Evolutionary conservation across 2,888 invertebrate species (phyloP).

Genomic region (Sesia apiformis): DNA sequence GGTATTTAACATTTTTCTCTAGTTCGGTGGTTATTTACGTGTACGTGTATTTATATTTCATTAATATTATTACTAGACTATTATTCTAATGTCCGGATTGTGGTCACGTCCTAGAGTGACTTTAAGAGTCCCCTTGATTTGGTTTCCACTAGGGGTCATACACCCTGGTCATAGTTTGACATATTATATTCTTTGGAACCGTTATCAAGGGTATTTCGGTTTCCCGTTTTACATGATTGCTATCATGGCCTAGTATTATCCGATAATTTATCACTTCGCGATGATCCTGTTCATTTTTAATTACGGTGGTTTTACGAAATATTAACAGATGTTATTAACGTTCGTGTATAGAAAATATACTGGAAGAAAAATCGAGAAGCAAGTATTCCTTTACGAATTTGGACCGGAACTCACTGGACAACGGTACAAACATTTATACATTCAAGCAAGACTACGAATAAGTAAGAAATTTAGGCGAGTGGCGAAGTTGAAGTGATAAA

Average conservation of each 20-base stretch:
- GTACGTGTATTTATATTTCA: slow-evolving; percentile 12
- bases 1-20: too few relatives aligned
- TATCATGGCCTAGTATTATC: too few relatives aligned
- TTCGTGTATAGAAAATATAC: neutral
- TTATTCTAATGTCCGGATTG: slow-evolving; percentile 28
- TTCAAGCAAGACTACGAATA: slow-evolving; percentile 41
- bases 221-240: slow-evolving; percentile 3
- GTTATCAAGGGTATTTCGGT: slow-evolving; percentile 37
- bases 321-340: neutral
- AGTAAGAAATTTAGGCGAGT: slow-evolving; percentile 31
- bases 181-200: slow-evolving; percentile 34
- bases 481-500: slow-evolving; percentile 26
- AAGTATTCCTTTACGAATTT: slow-evolving; percentile 25
- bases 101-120: slow-evolving; percentile 81
- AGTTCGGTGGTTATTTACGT: slow-evolving; percentile 1
- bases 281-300: too few relatives aligned
- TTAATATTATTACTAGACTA: slow-evolving; percentile 5
- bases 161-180: slow-evolving; percentile 61
- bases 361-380: slow-evolving; percentile 13
- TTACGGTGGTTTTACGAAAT: too few relatives aligned
- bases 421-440: slow-evolving; percentile 38
- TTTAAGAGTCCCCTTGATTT: slow-evolving; percentile 80
- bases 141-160: slow-evolving; percentile 84
- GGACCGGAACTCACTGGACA: slow-evolving; percentile 39
- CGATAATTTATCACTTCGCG: too few relatives aligned